phyloP scores from a whole-genome alignment of 2,888 invertebrate genomes.

The Drosophila pegasa region DNA sequence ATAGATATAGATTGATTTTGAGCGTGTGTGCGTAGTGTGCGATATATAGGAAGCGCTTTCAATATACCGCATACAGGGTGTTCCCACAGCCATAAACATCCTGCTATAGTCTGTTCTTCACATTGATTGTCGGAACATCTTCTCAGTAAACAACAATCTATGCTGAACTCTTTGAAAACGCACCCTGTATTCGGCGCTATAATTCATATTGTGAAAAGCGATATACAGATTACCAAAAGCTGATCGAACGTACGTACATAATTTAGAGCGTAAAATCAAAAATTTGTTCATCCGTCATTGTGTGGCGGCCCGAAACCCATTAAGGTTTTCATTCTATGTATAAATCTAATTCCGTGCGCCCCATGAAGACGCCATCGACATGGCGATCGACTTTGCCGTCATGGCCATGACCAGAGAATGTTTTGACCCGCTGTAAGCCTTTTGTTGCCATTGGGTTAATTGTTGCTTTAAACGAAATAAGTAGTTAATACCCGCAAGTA shows the following conservation, averaged over 20 bases:
- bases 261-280: slow-evolving; percentile 80
- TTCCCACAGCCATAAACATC: background rate
- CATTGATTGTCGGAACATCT: no score
- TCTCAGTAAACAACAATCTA: background rate
- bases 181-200: slow-evolving; percentile 45
- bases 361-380: slow-evolving; percentile 50
- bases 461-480: slow-evolving; percentile 48
- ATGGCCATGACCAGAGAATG: slow-evolving; percentile 60
- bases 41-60: slow-evolving; percentile 37
- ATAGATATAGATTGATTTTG: slow-evolving; percentile 43
- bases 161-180: background rate
- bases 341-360: slow-evolving; percentile 62
- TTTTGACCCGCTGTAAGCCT: slow-evolving; percentile 59
- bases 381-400: slow-evolving; percentile 17
- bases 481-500: slow-evolving; percentile 50
- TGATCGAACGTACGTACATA: slow-evolving; percentile 67
- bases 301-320: slow-evolving; percentile 62
- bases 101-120: no score
- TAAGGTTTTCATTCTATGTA: slow-evolving; percentile 63
- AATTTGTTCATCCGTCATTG: slow-evolving; percentile 78
- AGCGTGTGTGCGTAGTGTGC: slow-evolving; percentile 44
- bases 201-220: slow-evolving; percentile 22
- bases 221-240: slow-evolving; percentile 52
- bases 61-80: slow-evolving; percentile 39
- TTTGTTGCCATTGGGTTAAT: slow-evolving; percentile 59